Percentiles rank a stretch among this genome's conserved stretches.
These are phyloP conservation scores for Aspiorhynchus laticeps DNA, from an alignment of 2,113 vertebrate species.

Conservation along the genomic window DNA sequence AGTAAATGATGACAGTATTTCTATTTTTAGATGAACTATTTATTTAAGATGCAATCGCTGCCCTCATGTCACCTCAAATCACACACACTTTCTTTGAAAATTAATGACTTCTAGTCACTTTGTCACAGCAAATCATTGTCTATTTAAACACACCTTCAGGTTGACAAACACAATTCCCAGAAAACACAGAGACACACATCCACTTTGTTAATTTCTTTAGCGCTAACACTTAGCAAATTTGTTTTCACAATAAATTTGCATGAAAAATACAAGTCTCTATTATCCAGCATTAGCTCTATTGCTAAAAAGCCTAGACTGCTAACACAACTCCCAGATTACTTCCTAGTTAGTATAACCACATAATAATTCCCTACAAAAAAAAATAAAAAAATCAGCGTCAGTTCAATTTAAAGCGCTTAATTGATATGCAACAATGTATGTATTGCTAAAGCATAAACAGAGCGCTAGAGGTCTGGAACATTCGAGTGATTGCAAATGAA, in stretches of 20 bases:
- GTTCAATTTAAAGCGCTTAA: background rate
- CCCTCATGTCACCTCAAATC: background rate
- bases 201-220: background rate
- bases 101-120: background rate
- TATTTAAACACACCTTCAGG: background rate
- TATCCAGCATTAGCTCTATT: background rate
- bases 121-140: background rate
- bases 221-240: background rate
- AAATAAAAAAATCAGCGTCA: background rate
- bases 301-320: background rate
- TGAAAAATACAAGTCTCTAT: background rate
- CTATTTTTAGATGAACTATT: background rate
- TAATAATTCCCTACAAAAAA: background rate
- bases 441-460: background rate
- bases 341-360: background rate
- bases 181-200: background rate
- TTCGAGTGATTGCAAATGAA: background rate
- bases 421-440: background rate
- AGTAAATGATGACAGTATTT: background rate
- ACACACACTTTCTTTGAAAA: background rate
- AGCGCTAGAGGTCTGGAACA: background rate
- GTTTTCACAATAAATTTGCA: background rate
- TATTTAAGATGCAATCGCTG: background rate
- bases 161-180: background rate
- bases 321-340: background rate